These are phyloP conservation scores for Aphidius gifuensis DNA, from an alignment of 1,140 invertebrate genomes.

Conservation along the genomic window DNA sequence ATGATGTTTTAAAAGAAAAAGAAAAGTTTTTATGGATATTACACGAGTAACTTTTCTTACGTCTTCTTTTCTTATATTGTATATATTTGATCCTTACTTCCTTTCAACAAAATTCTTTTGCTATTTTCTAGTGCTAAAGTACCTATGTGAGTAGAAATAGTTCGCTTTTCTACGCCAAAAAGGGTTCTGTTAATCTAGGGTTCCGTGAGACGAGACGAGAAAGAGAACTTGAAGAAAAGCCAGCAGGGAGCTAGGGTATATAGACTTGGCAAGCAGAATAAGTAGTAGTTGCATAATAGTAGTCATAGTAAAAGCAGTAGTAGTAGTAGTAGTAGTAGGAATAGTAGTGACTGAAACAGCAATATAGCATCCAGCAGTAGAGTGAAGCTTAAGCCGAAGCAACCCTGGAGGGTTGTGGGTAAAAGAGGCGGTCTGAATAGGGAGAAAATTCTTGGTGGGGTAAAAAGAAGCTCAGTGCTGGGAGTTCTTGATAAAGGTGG, in stretches of 20 bases:
- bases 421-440: conserved; percentile 15
- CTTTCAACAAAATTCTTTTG: not conserved
- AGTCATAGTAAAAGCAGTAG: conserved; percentile 11
- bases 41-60: not conserved
- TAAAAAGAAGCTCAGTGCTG: conserved; percentile 37
- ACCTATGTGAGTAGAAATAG: conserved; percentile 46
- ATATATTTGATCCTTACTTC: not conserved
- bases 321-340: conserved; percentile 10
- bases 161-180: conserved; percentile 36
- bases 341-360: conserved; percentile 1
- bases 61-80: conserved; percentile 9
- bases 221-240: conserved; percentile 26
- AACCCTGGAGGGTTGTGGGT: conserved; percentile 16
- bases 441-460: conserved; percentile 24
- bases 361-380: conserved; percentile 1
- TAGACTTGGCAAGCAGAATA: conserved; percentile 18
- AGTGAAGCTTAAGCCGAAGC: conserved; percentile 13
- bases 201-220: conserved; percentile 35
- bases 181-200: conserved; percentile 55
- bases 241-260: conserved; percentile 24
- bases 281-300: conserved; percentile 20
- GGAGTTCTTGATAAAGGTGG: conserved; percentile 55
- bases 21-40: too few relatives aligned
- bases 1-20: too few relatives aligned
- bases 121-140: conserved; percentile 37